Percentiles rank a stretch among this genome's conserved stretches.
phyloP scores from a whole-genome alignment of 2,888 invertebrate genomes.

The Cataglyphis altisquamis region DNA sequence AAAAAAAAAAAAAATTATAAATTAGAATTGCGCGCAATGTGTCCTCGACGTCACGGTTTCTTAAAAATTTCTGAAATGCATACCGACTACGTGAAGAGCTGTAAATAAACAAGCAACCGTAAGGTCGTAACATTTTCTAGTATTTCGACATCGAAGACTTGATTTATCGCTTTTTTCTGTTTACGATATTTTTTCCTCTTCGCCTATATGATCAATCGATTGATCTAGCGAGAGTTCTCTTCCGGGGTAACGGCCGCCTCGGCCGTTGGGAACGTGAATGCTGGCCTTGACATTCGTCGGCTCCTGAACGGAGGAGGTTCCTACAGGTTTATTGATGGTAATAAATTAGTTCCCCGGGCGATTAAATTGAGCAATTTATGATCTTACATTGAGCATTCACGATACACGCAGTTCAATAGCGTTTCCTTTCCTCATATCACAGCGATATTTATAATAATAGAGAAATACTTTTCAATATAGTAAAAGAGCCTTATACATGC shows the following conservation, averaged over 20 bases:
- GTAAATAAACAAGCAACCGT: neutral
- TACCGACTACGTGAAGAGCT: neutral
- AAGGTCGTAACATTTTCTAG: neutral
- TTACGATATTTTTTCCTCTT: constrained; percentile 57
- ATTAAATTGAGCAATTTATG: constrained; percentile 7
- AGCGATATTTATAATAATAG: neutral
- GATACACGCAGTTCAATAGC: neutral
- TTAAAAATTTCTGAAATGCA: neutral
- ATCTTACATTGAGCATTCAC: neutral
- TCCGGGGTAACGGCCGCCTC: constrained; percentile 76
- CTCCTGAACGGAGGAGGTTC: constrained; percentile 58
- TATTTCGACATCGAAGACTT: neutral
- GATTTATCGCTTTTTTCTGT: neutral
- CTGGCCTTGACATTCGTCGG: constrained; percentile 80
- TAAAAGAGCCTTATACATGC: too few species aligned
- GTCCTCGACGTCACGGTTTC: neutral
- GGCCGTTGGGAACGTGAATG: constrained; percentile 74
- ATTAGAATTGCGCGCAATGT: neutral
- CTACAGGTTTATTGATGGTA: constrained; percentile 55
- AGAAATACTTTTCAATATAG: neutral
- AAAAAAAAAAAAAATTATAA: neutral
- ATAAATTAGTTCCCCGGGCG: constrained; percentile 63
- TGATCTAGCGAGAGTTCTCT: constrained; percentile 63
- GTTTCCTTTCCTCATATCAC: constrained; percentile 10
- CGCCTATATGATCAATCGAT: constrained; percentile 45